Base-by-base conservation (phyloP, 2,888 invertebrate genomes). In the Oxystoma pomonae region DNA sequence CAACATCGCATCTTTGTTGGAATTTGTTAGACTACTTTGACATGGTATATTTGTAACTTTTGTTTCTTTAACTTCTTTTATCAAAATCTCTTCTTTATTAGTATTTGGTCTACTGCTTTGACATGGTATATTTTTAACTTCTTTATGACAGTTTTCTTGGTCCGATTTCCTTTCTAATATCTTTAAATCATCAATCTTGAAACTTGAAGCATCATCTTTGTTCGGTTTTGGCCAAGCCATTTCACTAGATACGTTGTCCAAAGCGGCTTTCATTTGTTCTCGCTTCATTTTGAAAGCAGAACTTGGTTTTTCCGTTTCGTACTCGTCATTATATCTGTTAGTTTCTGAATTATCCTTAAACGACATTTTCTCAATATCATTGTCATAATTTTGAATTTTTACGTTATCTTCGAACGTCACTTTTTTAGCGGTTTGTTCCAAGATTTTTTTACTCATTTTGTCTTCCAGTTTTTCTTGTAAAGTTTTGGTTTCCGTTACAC, bases 151-250 rank as follows among this genome's bases (percentile, higher is more conserved):
- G 35, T 56, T 64, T 59, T 67, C 59, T 17, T 16, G 20, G 1
- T 17, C 19, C 1, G 12, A 1, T 17, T 64, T 68, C 50, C 68
- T 70, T 68, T 76, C 75, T 5, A 73, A 60, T 50, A 73, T 64
- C 65, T 71, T 74, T 16, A 76, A 70, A 64, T 75, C 73, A 57
- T 72, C 74, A 60, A 67, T 68, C 61, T 67, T 73, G 22, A 75
- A 65, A 53, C 59, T 57, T 35, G 56, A 22, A n/a, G 17, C 56
- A 61, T 65, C 22, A 21, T 61, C 20, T 16, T 16, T 1, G 60
- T 68, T 61, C 57, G 67, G 62, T 20, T 56, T 58, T 18, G 68
- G 69, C 65, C 63, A 68, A 60, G 67, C 56, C 22, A 59, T 50
- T 62, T 66, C 50, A 63, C 57, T 59, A 59, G 58, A 50, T 57